Evolutionary conservation across 2,888 invertebrate species (phyloP), one percentile per base, ranked within the genome.

Genomic region (Caenorhabditis sp.): DNA sequence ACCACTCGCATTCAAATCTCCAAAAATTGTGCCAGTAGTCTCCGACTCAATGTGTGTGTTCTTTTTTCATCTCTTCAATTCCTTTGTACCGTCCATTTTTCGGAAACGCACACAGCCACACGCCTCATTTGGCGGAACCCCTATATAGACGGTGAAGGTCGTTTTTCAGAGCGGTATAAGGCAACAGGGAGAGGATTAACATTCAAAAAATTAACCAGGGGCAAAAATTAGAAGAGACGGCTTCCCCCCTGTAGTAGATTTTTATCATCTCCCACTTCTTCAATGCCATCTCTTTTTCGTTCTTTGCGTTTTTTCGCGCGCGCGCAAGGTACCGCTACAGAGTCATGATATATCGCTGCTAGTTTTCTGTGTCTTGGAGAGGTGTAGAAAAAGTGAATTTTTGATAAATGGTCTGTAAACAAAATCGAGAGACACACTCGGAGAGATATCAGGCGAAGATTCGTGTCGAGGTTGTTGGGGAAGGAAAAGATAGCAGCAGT

Each of bases 101-200:
- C 12, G 10, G 38, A 10, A 38, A 38, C 31, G n/a, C n/a, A n/a
- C n/a, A n/a, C n/a, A n/a, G n/a, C 6, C 54, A 47, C 77, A 77
- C 77, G 77, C 77, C 77, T 77, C 77, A 77, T 77, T 77, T 77
- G 44, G 63, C 77, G 69, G 63, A 24, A 41, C n/a, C 44, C 26
- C 26, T 76, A 54, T 63, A 70, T 77, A 77, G 77, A 44, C 70
- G 77, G 77, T 77, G 77, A 77, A 77, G 77, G 77, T 77, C 77
- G 54, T 49, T 74, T 63, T 59, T 49, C 24, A 51, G 12, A 51
- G 24, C 51, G 51, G 12, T 10, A 38, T 6, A 63, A 77, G 63
- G 70, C 77, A 70, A 70, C 64, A 22, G 14, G 14, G 56, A 41
- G 56, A 54, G 64, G 74, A 74, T 74, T 74, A 64, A 64, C 56